Evolutionary conservation across 2,888 invertebrate genomes (phyloP).

Genomic region (Tenthredo distinguenda): DNA sequence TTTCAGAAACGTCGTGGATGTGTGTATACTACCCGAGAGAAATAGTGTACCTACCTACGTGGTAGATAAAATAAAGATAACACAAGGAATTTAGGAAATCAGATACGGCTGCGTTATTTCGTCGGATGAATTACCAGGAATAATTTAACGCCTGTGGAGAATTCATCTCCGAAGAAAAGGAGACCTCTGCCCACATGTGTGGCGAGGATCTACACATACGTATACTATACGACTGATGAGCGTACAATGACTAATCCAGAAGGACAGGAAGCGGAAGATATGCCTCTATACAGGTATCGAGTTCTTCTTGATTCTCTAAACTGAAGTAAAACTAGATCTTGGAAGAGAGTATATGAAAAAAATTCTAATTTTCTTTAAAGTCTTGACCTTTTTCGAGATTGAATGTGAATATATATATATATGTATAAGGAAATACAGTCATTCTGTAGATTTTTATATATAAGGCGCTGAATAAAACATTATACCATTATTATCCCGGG

Average conservation of each 20-base stretch:
- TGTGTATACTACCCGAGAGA: background rate
- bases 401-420: too few species aligned
- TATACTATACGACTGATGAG: background rate
- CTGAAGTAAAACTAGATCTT: background rate
- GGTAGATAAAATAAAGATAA: conserved; percentile 34
- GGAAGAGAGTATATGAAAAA: background rate
- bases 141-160: background rate
- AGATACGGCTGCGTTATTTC: conserved; percentile 48
- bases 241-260: background rate
- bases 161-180: background rate
- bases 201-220: background rate
- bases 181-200: background rate
- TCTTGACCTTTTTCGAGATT: too few species aligned
- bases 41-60: background rate
- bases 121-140: conserved; percentile 27
- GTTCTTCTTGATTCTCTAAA: background rate
- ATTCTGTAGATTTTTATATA: too few species aligned
- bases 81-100: conserved; percentile 48
- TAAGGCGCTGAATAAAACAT: too few species aligned
- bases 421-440: too few species aligned
- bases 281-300: too few species aligned
- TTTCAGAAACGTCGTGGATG: background rate
- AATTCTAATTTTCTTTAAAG: too few species aligned
- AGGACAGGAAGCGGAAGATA: background rate
- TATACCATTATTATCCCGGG: background rate